phyloP scores from a whole-genome alignment of 2,888 invertebrate genomes.

The Ornithoptera priamus region DNA sequence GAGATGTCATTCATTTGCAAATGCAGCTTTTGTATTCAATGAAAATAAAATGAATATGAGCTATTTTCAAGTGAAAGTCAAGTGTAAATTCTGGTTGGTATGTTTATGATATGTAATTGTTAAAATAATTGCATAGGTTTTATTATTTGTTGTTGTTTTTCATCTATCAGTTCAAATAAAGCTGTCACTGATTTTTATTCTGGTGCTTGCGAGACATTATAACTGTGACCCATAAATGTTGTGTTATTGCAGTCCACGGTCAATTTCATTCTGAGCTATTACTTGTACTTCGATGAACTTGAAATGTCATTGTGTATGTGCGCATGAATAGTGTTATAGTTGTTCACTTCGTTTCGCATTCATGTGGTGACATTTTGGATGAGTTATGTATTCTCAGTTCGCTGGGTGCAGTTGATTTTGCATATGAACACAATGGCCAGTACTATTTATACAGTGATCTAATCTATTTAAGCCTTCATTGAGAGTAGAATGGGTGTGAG shows the following conservation, averaged over 20 bases:
- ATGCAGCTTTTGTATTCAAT: no score
- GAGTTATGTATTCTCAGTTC: slow-evolving; percentile 25
- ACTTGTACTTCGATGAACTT: neutral
- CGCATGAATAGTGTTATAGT: slow-evolving; percentile 15
- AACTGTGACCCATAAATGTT: neutral
- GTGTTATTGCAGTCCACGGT: neutral
- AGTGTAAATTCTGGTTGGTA: no score
- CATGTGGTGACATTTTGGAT: slow-evolving; percentile 21
- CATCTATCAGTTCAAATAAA: no score
- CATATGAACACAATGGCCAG: slow-evolving; percentile 24
- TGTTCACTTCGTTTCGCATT: slow-evolving; percentile 22
- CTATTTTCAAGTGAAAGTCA: no score
- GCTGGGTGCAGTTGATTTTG: slow-evolving; percentile 22
- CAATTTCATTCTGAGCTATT: neutral
- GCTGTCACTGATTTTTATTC: neutral
- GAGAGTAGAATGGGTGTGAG: neutral
- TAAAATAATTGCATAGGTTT: no score
- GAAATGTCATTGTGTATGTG: slow-evolving; percentile 3
- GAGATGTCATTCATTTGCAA: no score
- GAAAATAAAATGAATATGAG: no score
- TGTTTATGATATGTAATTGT: no score
- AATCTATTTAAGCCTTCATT: slow-evolving; percentile 10
- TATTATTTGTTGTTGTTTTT: no score
- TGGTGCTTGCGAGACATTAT: no score
- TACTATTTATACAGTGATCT: slow-evolving; percentile 20